Evolutionary conservation across 1,140 invertebrate species (phyloP), one percentile per base, ranked within the genome.

Genomic region (Leptinotarsa undecemlineata): DNA sequence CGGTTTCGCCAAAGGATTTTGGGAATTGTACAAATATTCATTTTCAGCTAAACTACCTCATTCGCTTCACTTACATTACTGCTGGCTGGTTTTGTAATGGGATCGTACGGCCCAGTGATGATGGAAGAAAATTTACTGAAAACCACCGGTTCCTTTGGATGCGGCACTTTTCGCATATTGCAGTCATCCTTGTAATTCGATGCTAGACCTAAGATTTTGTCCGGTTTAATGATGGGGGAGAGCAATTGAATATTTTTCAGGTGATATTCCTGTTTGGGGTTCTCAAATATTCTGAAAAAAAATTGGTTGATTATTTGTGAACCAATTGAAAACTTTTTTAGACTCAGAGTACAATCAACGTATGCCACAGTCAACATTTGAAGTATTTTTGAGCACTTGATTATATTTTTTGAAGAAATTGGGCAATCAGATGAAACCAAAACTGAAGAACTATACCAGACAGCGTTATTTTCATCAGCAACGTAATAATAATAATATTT

Each of bases 41-140:
- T 11, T 11, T 42, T 42, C 8, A 42, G 8, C 33, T 42, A 3
- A 42, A 42, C 33, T 11, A 42, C 2, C 8, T 42, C 33, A 42
- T 42, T 11, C 33, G 8, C 33, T 64, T 68, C 42, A 71, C 47
- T 73, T 79, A 80, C 78, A 48, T 77, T 73, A 60, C 73, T 81
- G 33, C 63, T 72, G 14, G 68, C 61, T 1, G 80, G 77, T 66
- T 77, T 72, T 19, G 72, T 73, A 20, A 81, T 77, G n/a, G 72
- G 21, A 72, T 80, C 79, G 51, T 72, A 76, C 23, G 80, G 80
- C 21, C 80, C 80, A 70, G 77, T 76, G 17, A 81, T 81, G 3
- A 77, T 77, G 14, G 80, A 81, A 3, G 78, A 71, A 67, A 81
- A 81, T 77, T 80, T 80, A 26, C 70, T 76, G 61, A 81, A 81